Base-by-base conservation (phyloP, 2,888 invertebrate genomes). In the Pasiphila rectangulata region DNA sequence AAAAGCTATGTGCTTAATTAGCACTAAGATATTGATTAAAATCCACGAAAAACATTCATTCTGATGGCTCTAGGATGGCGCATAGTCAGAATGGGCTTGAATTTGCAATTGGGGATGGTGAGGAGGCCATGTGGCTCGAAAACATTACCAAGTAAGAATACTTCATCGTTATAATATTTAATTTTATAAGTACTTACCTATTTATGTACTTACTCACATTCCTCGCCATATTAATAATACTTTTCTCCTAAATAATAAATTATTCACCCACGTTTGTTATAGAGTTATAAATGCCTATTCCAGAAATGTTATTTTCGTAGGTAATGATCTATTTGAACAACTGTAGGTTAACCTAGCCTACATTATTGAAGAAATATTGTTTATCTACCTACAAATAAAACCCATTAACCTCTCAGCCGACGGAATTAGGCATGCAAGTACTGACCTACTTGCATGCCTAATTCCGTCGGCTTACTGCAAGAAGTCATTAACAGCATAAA, bases 61-160 rank as follows among this genome's bases (percentile, higher is more conserved):
- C 75, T 64, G 61, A 85, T 84, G 83, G 82, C 74, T 77, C 58
- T 73, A 84, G 60, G 60, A 88, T 88, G 88, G 79, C 83, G 69
- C 71, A 78, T 63, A 67, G 76, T 60, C 66, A 76, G 63, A 79
- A 78, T 70, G 76, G 74, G 62, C 67, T 71, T 63, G 79, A 78
- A 59, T 75, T 72, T 59, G 56, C 71, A 49, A 64, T 65, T 49
- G 76, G 71, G 40, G 78, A 80, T 53, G 69, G 63, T 44, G 78
- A 84, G 54, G 61, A 75, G 59, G 79, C 83, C 51, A 67, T 72
- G 46, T 87, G 86, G 86, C 79, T 87, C 51, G 80, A 86, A 69
- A 83, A 82, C 66, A 74, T 87, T 77, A 82, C 83, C 68, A 81
- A 82, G 87, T 87, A 61, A 76, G 79, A 24, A 32, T 32, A 19